phyloP scores from a whole-genome alignment of 2,888 invertebrate species.

The Yponomeuta plumbellus region DNA sequence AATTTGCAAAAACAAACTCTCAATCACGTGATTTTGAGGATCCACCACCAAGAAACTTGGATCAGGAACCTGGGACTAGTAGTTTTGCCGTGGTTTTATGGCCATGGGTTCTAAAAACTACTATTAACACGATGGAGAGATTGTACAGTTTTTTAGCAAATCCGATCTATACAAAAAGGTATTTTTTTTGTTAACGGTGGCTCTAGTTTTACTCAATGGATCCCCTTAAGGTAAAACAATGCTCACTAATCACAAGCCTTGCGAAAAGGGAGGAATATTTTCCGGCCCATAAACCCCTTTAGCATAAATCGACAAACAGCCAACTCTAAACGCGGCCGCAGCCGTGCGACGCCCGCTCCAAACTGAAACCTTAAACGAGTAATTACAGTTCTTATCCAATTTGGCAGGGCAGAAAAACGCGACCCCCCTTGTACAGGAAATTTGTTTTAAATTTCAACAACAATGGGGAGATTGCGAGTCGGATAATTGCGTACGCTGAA shows the following conservation, averaged over 20 bases:
- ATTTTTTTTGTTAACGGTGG: too few species aligned
- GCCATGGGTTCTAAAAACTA: too few species aligned
- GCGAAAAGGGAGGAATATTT: constrained; percentile 21
- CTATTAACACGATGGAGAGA: too few species aligned
- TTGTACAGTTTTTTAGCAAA: too few species aligned
- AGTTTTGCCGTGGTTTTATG: too few species aligned
- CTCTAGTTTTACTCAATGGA: neutral
- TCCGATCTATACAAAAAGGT: too few species aligned
- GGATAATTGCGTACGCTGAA: constrained; percentile 67
- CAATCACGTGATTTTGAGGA: too few species aligned
- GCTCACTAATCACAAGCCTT: neutral
- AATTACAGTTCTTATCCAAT: constrained; percentile 75
- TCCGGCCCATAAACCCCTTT: constrained; percentile 51
- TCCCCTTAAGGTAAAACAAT: neutral
- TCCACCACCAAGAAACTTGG: too few species aligned
- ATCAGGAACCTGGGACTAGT: too few species aligned
- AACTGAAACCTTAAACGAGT: constrained; percentile 55
- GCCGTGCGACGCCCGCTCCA: constrained; percentile 17
- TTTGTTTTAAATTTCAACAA: constrained; percentile 76
- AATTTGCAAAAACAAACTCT: too few species aligned
- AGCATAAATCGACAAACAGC: constrained; percentile 40
- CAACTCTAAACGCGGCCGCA: constrained; percentile 53
- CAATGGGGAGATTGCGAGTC: constrained; percentile 69
- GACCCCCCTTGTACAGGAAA: constrained; percentile 71
- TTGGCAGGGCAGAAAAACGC: constrained; percentile 71